Evolutionary conservation across 2,888 invertebrate species (phyloP), one percentile per base, ranked within the genome.

Genomic region (Sinelater perroti): DNA sequence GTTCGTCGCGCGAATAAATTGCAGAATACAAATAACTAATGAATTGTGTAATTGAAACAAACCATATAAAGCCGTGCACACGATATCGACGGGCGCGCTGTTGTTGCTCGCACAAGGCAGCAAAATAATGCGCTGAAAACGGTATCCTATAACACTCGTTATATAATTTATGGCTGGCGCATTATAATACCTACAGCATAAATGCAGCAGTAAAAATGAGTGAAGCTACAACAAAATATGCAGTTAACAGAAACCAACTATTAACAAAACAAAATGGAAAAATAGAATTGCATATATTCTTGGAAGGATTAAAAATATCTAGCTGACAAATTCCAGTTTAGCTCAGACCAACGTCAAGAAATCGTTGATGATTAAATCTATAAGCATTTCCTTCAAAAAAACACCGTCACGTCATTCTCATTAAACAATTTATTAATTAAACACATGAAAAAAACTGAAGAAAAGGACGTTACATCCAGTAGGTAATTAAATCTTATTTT

Each of bases 81-180:
- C 28, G 31, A 50, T 40, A 50, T 21, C 31, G 30, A 50, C n/a
- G n/a, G 40, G 30, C 36, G 47, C 3, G 1, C 24, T 40, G 21
- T 17, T 36, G 28, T 38, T 50, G 50, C 40, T 50, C 40, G 30
- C 18, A 31, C 31, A 40, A 10, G 36, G 49, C 38, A 38, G 40
- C 40, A 50, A 50, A 38, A 38, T 26, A 20, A 30, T 50, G 50
- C 40, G 50, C 40, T 50, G 50, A 50, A 50, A 50, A 30, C 38
- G 30, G 50, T 30, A 20, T 20, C 28, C 28, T 46, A 46, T 46
- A 46, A 46, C 30, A 46, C 45, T 46, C 21, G 45, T n/a, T n/a
- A n/a, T 21, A 46, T 46, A 46, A 46, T 31, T 46, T 46, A 46
- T 46, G 31, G 31, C n/a, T n/a, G n/a, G n/a, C n/a, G n/a, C n/a